A percentile compares a stretch with the other conserved stretches of the same genome.
Evolutionary conservation across 2,113 vertebrate genomes (phyloP).

Genomic region (Pseudorasbora parva): DNA sequence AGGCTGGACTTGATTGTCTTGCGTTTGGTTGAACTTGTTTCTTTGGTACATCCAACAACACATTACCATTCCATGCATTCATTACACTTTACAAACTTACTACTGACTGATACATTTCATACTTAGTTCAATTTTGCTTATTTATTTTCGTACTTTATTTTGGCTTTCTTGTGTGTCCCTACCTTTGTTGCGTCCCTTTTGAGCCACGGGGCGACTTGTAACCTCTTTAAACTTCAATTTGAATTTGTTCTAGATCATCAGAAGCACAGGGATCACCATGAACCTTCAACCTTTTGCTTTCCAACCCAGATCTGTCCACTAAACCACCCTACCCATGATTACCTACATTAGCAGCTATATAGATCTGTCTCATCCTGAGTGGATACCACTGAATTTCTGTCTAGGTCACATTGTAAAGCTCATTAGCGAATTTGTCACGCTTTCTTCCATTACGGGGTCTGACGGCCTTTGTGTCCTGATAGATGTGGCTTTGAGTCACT

Average conservation of each 20-base stretch:
- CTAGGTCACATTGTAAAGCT: constrained; percentile 45
- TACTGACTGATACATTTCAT: too few species aligned
- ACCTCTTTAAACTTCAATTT: neutral
- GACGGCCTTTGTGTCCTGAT: constrained; percentile 68
- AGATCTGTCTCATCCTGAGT: constrained; percentile 31
- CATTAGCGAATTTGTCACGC: constrained; percentile 61
- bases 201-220: too few species aligned
- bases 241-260: neutral
- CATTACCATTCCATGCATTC: too few species aligned
- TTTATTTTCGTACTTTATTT: too few species aligned
- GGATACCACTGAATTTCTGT: constrained; percentile 18
- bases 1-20: too few species aligned
- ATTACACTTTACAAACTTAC: too few species aligned
- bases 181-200: too few species aligned
- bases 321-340: constrained; percentile 25
- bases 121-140: too few species aligned
- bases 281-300: constrained; percentile 16
- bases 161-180: too few species aligned
- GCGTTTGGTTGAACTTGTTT: too few species aligned
- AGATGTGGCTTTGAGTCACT: constrained; percentile 74
- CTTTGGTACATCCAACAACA: too few species aligned
- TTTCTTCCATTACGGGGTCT: constrained; percentile 57
- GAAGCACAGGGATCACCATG: neutral
- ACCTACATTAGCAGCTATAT: constrained; percentile 36
- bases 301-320: neutral